Conservation (phyloP, 2,888 invertebrate genomes). For the Sericinus montela region DNA sequence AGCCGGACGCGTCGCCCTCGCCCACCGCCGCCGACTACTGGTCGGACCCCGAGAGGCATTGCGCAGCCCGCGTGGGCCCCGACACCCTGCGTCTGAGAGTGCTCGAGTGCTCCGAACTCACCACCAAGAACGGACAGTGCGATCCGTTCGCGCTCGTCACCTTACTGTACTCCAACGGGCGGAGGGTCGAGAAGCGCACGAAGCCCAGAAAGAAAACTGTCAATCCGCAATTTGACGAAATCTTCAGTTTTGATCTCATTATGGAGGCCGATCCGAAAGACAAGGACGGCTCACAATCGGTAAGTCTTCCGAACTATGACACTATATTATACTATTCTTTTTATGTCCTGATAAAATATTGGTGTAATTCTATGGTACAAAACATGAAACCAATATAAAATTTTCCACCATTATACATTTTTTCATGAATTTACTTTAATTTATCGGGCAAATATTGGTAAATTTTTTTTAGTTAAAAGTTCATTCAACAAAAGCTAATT, state of each 20-base stretch:
- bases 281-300: slow-evolving; percentile 77
- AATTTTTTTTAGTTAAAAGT: too few relatives aligned
- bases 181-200: slow-evolving; percentile 88
- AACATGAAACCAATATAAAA: too few relatives aligned
- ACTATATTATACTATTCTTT: too few relatives aligned
- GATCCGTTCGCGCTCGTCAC: slow-evolving; percentile 93
- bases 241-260: slow-evolving; percentile 86
- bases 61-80: slow-evolving; percentile 63
- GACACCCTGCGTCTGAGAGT: slow-evolving; percentile 82
- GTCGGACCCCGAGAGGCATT: slow-evolving; percentile 73
- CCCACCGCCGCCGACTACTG: slow-evolving; percentile 74
- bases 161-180: slow-evolving; percentile 88
- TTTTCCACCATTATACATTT: too few relatives aligned
- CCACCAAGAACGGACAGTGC: slow-evolving; percentile 93
- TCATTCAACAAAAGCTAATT: too few relatives aligned
- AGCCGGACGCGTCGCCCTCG: slow-evolving; percentile 57
- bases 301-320: slow-evolving; percentile 44
- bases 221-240: slow-evolving; percentile 93
- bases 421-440: too few relatives aligned
- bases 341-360: background rate
- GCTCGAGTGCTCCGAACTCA: slow-evolving; percentile 91
- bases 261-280: slow-evolving; percentile 78
- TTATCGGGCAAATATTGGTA: too few relatives aligned
- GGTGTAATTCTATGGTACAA: too few relatives aligned
- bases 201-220: slow-evolving; percentile 94